A percentile compares a stretch with the other conserved stretches of the same genome.
Evolutionary conservation across 2,113 vertebrate species (phyloP).

Genomic region (Agapornis roseicollis): DNA sequence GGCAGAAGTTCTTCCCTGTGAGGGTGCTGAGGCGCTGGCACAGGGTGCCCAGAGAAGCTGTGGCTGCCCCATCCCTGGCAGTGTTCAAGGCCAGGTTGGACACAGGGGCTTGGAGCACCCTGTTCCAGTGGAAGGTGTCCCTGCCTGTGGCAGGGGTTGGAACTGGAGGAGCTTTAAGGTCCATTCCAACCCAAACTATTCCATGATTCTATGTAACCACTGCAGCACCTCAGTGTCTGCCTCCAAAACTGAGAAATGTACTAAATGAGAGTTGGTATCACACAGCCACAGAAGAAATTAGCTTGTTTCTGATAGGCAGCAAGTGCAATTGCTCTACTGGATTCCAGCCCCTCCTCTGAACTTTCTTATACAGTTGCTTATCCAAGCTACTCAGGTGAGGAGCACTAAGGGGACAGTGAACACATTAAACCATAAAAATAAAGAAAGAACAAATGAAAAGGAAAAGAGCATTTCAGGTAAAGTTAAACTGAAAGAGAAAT

Average conservation of each 20-base stretch:
- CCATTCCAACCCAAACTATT: background rate
- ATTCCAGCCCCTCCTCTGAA: background rate
- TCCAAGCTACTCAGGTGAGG: background rate
- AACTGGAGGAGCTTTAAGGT: background rate
- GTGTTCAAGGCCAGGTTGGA: background rate
- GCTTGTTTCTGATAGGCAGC: too few species aligned
- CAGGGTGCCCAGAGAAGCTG: too few species aligned
- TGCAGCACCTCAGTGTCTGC: background rate
- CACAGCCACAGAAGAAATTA: rapidly evolving
- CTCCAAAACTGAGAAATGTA: rapidly evolving
- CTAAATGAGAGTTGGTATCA: rapidly evolving
- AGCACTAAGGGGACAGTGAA: background rate
- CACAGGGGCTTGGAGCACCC: background rate
- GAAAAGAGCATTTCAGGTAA: background rate
- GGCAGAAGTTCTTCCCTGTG: too few species aligned
- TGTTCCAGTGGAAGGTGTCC: background rate
- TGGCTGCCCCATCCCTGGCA: too few species aligned
- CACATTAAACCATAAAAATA: too few species aligned
- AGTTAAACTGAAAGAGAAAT: background rate
- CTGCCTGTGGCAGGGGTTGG: background rate
- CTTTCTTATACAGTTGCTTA: background rate
- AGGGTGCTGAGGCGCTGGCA: too few species aligned
- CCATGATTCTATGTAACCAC: background rate
- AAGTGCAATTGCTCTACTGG: background rate
- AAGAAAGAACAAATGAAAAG: background rate